These are phyloP conservation scores for Nautilus pompilius DNA, from an alignment of 1,140 invertebrate genomes.

Conservation along the genomic window DNA sequence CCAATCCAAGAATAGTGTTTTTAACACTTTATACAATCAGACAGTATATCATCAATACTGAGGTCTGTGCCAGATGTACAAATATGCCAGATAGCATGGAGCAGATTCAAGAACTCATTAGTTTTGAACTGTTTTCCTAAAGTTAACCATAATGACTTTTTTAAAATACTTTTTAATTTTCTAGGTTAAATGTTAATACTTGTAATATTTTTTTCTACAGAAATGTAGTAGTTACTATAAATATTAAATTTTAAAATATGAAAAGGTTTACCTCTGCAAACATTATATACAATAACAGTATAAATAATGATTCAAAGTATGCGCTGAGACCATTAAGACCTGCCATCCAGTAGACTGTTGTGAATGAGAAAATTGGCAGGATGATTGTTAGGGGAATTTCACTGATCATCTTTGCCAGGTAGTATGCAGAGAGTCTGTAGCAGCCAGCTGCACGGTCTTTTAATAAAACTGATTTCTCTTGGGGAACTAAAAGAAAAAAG, in stretches of 20 bases:
- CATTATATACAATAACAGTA: constrained; percentile 73
- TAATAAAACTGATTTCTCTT: constrained; percentile 77
- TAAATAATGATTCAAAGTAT: constrained; percentile 70
- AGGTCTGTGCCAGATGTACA: no score
- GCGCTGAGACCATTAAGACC: constrained; percentile 58
- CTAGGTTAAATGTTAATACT: not conserved
- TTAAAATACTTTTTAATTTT: no score
- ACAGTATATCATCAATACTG: no score
- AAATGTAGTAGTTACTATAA: not conserved
- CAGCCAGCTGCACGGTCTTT: constrained; percentile 79
- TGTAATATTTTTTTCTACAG: not conserved
- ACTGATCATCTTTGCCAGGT: constrained; percentile 81
- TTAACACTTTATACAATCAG: no score
- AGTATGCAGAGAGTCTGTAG: constrained; percentile 80
- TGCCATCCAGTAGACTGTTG: constrained; percentile 78
- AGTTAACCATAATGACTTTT: no score
- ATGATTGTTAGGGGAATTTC: constrained; percentile 76
- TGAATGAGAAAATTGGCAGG: constrained; percentile 61
- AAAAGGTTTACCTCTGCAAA: constrained; percentile 66
- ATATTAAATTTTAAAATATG: not conserved
- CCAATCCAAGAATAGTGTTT: no score
- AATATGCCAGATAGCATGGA: no score
- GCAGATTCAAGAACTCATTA: no score
- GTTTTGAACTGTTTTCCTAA: no score
- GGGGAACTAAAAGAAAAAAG: constrained; percentile 65